These are phyloP conservation scores for Crocallis elinguaria DNA, from an alignment of 2,888 invertebrate genomes.

Conservation along the genomic window DNA sequence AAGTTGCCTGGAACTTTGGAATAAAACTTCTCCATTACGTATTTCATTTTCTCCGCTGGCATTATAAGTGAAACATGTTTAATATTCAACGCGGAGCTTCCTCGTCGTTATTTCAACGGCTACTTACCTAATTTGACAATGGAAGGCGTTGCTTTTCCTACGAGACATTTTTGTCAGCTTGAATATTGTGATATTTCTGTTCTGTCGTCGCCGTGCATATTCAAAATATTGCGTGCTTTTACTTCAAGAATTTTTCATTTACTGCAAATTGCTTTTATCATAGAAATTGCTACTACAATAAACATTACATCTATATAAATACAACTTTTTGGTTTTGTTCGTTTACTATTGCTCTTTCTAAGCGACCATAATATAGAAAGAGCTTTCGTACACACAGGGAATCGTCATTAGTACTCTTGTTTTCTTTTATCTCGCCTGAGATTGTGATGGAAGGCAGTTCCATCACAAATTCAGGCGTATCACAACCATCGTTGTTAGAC, in stretches of 20 bases:
- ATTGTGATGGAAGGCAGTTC: too few relatives aligned
- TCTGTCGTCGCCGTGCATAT: neutral
- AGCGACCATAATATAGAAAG: too few relatives aligned
- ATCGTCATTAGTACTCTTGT: too few relatives aligned
- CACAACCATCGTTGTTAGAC: too few relatives aligned
- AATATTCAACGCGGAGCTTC: slow-evolving; percentile 49
- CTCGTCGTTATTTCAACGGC: slow-evolving; percentile 48
- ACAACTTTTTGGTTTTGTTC: too few relatives aligned
- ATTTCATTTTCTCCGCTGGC: slow-evolving; percentile 40
- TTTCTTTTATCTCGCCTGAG: too few relatives aligned
- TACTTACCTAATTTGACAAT: slow-evolving; percentile 52
- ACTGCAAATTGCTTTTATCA: neutral
- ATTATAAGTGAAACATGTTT: slow-evolving; percentile 47
- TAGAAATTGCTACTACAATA: too few relatives aligned
- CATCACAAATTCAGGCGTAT: too few relatives aligned
- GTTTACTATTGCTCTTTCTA: too few relatives aligned
- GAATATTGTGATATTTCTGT: slow-evolving; percentile 16
- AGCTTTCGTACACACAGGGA: too few relatives aligned
- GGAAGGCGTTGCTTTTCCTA: slow-evolving; percentile 42
- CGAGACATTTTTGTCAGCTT: slow-evolving; percentile 35
- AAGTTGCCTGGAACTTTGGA: slow-evolving; percentile 33
- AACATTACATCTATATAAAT: too few relatives aligned
- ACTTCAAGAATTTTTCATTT: neutral
- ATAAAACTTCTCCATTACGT: slow-evolving; percentile 39
- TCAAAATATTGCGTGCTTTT: neutral